A percentile compares a stretch with the other conserved stretches of the same genome.
Evolutionary conservation across 2,797 vertebrate genomes (phyloP).

Genomic region (Spatula clypeata): DNA sequence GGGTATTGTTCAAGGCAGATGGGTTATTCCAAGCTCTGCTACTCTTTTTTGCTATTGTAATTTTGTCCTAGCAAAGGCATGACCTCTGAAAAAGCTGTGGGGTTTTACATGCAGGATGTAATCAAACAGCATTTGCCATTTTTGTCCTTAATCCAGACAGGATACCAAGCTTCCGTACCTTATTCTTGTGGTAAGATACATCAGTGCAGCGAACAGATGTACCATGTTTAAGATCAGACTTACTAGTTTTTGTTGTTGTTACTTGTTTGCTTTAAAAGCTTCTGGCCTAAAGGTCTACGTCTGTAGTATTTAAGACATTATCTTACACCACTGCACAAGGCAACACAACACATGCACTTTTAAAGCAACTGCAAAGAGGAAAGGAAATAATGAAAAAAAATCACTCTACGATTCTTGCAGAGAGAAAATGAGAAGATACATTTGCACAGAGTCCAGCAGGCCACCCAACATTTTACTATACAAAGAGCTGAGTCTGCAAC

Average conservation of each 20-base stretch:
- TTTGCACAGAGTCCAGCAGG: not conserved
- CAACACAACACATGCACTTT: not conserved
- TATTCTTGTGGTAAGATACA: not conserved
- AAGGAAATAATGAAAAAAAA: not conserved
- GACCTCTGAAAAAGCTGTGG: not conserved
- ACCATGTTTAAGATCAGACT: not conserved
- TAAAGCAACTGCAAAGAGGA: not conserved
- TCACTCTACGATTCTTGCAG: not conserved
- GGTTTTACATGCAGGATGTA: not conserved
- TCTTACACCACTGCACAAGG: not conserved
- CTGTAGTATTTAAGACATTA: not conserved
- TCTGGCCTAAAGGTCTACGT: not conserved
- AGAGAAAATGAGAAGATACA: not conserved
- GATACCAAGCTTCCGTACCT: not conserved
- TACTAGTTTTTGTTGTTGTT: not conserved
- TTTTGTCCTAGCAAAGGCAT: rapidly evolving
- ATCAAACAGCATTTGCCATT: not conserved
- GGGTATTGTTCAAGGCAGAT: not conserved
- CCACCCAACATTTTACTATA: rapidly evolving
- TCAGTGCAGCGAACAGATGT: not conserved
- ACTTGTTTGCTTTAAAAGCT: not conserved
- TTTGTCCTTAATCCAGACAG: not conserved
- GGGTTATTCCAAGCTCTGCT: not conserved
- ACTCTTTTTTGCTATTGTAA: not conserved
- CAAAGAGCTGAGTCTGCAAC: not conserved